Evolutionary conservation across 2,113 vertebrate species (phyloP), one percentile per base, ranked within the genome.

Genomic region (Passer domesticus): DNA sequence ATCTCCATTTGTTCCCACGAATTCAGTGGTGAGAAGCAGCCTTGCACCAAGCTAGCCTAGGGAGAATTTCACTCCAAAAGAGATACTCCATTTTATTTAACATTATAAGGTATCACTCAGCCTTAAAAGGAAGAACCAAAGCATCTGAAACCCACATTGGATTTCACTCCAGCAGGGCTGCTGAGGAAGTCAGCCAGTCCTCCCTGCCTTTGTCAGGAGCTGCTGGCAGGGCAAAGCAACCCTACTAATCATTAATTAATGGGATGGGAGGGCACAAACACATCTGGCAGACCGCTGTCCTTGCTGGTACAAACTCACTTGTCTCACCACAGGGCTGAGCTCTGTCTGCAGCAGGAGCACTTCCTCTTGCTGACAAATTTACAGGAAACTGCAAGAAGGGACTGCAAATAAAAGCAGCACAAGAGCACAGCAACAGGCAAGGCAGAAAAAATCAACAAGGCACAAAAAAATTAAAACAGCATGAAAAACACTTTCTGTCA

Each of bases 361-460:
- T 97, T 97, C 95, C 94, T 95, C 90, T 94, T 73, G 63, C 76
- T 53, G 83, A 93, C 90, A 83, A 53, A 31, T 58, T 82, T 89
- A 90, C 95, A 96, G 95, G 96, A 97, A 97, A 78, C 76, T 56
- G 64, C 73, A 90, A 94, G 80, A 93, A 46, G 17, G 74, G 92
- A 75, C 92, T 31, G 52, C 37, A 86, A 89, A 83, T 69, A 92
- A 95, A 80, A 90, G 63, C 78, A 39, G 63, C 13, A 11, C 1
- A 1, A 90, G 20, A 82, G 5, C 20, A 12, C 27, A 24, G 82
- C 43, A 77, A 91, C 7, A 70, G 47, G 30, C 5, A 0, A 77
- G 55, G 44, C 72, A 88, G 39, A 80, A 85, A 37, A 52, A 91
- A 52, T 6, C 16, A 75, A 37, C 6, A 80, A n/a, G 68, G 30